Evolutionary conservation across 2,113 vertebrate genomes (phyloP), one percentile per base, ranked within the genome.

Genomic region (Panthera uncia): DNA sequence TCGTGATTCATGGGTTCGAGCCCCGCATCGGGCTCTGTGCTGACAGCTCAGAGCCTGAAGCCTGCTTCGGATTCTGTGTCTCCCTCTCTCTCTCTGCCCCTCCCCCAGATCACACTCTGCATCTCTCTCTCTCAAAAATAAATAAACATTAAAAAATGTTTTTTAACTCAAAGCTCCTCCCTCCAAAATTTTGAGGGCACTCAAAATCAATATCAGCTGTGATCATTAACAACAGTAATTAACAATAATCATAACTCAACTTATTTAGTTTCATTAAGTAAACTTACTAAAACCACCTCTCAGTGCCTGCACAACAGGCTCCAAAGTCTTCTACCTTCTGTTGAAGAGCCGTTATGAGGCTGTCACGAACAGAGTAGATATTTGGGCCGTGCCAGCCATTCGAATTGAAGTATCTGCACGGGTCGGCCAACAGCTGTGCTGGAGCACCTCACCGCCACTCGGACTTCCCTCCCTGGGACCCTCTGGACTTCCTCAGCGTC

Each of bases 371-470:
- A 74, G 9, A 78, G 38, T 14, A 14, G 23, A 82, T 88, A 48
- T 21, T 57, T 38, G 4, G 74, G 68, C 18, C 13, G 1, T 41
- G 45, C 13, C 76, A 27, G 8, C 29, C 5, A 2, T 84, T 79
- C 21, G 41, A n/a, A 89, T 27, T 9, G n/a, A 83, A 71, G 25
- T 31, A 45, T 11, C 50, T 63, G 38, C 29, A 2, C n/a, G 25
- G 36, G 8, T 21, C 15, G 6, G 79, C 23, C 29, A 82, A 29
- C 0, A 50, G 29, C 16, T 31, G 4, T 2, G 50, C 11, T 14
- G 21, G 5, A n/a, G 41, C 13, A 31, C 1, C 25, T 82, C 4
- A 0, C 29, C 8, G 13, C 18, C 29, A 27, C 16, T 10, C 10
- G 6, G 45, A 6, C 1, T 0, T 8, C 57, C 29, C 11, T 12